Evolutionary conservation across 1,140 invertebrate genomes (phyloP).

Genomic region (Pantala flavescens): DNA sequence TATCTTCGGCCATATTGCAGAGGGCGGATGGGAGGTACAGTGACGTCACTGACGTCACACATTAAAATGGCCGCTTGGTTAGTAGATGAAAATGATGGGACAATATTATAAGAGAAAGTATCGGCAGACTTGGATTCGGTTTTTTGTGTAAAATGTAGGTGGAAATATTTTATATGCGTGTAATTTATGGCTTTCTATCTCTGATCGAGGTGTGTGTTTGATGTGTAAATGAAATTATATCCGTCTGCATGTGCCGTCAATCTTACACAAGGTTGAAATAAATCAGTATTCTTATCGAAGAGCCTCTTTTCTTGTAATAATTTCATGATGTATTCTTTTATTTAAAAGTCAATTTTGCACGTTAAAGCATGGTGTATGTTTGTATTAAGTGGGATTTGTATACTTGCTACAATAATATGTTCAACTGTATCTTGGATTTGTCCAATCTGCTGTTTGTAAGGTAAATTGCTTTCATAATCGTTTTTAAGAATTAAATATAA

Average conservation of each 20-base stretch:
- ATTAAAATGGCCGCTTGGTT: conserved; percentile 6
- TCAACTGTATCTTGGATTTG: no score
- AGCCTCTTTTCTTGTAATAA: no score
- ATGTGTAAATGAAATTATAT: background rate
- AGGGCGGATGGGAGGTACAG: conserved; percentile 2
- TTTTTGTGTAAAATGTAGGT: background rate
- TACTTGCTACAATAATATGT: no score
- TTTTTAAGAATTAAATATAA: no score
- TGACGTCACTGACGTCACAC: conserved; percentile 7
- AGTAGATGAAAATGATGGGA: background rate
- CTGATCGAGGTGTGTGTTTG: background rate
- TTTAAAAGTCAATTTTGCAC: no score
- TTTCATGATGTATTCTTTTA: no score
- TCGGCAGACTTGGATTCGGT: background rate
- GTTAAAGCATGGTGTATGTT: no score
- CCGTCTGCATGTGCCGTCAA: background rate
- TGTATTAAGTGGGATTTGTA: no score
- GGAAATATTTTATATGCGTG: background rate
- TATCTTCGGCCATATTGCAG: conserved; percentile 5
- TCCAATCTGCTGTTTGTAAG: no score
- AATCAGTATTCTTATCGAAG: no score
- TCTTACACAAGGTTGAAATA: background rate
- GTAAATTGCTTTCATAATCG: no score
- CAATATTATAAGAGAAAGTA: background rate
- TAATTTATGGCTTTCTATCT: background rate